Evolutionary conservation across 1,140 invertebrate species (phyloP).

Genomic region (Harlomillsia oculata): DNA sequence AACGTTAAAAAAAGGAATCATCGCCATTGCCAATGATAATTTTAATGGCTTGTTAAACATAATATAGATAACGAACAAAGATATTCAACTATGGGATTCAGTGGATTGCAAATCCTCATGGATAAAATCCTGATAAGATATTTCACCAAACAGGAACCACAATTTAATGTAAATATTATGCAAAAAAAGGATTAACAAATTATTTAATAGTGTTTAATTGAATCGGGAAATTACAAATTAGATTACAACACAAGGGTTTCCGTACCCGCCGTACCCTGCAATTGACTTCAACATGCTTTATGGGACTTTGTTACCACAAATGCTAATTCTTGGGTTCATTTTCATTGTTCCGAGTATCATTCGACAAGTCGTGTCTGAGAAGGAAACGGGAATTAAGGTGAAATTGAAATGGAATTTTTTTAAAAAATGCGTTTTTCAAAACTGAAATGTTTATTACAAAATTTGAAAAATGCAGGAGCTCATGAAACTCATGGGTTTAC

Average conservation of each 20-base stretch:
- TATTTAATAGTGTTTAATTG: neutral
- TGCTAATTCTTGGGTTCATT: slow-evolving; percentile 29
- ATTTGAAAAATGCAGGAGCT: neutral
- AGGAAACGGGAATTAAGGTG: slow-evolving; percentile 35
- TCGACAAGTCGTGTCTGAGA: slow-evolving; percentile 30
- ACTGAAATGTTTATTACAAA: neutral
- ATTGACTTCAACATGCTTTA: slow-evolving; percentile 27
- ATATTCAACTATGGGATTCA: slow-evolving; percentile 24
- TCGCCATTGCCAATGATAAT: neutral
- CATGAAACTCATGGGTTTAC: neutral
- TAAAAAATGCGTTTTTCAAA: neutral
- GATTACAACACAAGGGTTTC: slow-evolving; percentile 29
- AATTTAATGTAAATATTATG: slow-evolving; percentile 6
- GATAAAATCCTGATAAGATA: slow-evolving; percentile 25
- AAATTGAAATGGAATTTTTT: too few relatives aligned
- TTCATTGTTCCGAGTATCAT: slow-evolving; percentile 33
- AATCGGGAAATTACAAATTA: too few relatives aligned
- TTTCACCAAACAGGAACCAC: slow-evolving; percentile 4
- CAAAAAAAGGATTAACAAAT: neutral
- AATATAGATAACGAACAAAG: slow-evolving; percentile 2
- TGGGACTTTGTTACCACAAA: slow-evolving; percentile 19
- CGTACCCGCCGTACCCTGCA: slow-evolving; percentile 24
- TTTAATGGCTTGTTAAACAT: neutral
- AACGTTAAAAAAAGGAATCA: too few relatives aligned
- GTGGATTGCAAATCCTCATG: slow-evolving; percentile 24